Evolutionary conservation across 2,113 vertebrate species (phyloP).

Genomic region (Protobothrops mucrosquamatus): DNA sequence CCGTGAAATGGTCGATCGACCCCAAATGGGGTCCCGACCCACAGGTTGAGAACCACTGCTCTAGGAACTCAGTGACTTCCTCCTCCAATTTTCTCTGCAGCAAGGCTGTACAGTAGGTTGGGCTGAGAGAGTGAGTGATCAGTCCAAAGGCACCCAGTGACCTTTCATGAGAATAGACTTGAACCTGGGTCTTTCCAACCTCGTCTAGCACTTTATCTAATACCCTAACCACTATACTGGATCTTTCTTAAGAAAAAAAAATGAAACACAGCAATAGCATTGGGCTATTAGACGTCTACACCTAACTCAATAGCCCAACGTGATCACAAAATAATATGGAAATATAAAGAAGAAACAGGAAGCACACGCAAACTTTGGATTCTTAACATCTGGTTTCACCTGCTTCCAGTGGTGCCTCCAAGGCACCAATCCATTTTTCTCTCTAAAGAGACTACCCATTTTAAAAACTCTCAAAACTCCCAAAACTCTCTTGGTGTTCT

Average conservation of each 20-base stretch:
- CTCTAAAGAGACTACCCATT: neutral
- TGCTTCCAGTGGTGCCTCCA: neutral
- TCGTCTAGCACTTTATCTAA: neutral
- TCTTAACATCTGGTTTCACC: neutral
- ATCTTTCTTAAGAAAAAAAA: neutral
- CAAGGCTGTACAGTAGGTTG: neutral
- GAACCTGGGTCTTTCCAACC: neutral
- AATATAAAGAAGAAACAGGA: neutral
- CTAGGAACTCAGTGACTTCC: neutral
- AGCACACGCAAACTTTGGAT: neutral
- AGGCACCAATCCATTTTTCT: neutral
- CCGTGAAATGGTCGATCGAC: too few relatives aligned
- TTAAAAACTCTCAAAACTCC: too few relatives aligned
- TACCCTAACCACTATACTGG: neutral
- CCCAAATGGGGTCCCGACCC: too few relatives aligned
- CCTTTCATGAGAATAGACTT: neutral
- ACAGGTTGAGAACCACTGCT: too few relatives aligned
- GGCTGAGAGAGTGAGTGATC: neutral
- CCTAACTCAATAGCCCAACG: neutral
- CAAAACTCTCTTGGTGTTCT: neutral
- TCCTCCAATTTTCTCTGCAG: neutral
- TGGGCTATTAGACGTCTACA: neutral
- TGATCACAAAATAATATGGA: neutral
- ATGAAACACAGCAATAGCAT: neutral
- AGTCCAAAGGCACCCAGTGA: neutral